Percentiles rank a stretch among this genome's conserved stretches.
These are phyloP conservation scores for Gymnothorax reevesii DNA, from an alignment of 2,797 vertebrate species.

Conservation along the genomic window DNA sequence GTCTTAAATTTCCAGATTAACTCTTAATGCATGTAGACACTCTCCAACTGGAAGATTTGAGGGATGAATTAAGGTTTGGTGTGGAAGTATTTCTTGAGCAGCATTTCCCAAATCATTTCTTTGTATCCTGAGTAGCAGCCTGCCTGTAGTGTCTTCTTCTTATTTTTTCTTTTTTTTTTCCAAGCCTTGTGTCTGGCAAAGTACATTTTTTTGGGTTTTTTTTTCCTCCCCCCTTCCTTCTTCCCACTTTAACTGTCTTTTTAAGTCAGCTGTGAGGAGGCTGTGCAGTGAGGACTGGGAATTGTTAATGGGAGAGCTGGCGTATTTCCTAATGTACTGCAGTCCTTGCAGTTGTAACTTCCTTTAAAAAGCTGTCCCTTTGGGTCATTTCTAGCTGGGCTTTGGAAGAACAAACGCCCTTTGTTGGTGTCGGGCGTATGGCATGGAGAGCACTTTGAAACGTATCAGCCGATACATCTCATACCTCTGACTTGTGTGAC, in stretches of 20 bases:
- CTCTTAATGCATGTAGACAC: not conserved
- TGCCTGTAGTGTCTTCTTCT: not conserved
- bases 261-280: not conserved
- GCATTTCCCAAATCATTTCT: not conserved
- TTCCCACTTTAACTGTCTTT: not conserved
- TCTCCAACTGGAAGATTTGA: conserved; percentile 7
- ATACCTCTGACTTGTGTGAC: conserved; percentile 69
- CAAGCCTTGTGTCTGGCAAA: not conserved
- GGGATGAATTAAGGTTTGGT: not conserved
- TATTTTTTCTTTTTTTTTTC: not conserved
- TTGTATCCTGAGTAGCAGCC: not conserved
- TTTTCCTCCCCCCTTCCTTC: not conserved
- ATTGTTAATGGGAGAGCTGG: not conserved
- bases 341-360: not conserved
- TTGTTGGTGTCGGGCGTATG: conserved; percentile 59
- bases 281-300: not conserved
- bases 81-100: not conserved
- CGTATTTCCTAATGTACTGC: not conserved
- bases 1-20: not conserved
- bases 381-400: conserved; percentile 35
- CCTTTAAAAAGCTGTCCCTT: conserved; percentile 40
- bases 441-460: conserved; percentile 56
- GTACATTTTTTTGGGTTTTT: not conserved
- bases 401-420: conserved; percentile 52
- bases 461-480: conserved; percentile 70